Conservation (phyloP, 2,113 vertebrate species). For the Meleagris gallopavo region DNA sequence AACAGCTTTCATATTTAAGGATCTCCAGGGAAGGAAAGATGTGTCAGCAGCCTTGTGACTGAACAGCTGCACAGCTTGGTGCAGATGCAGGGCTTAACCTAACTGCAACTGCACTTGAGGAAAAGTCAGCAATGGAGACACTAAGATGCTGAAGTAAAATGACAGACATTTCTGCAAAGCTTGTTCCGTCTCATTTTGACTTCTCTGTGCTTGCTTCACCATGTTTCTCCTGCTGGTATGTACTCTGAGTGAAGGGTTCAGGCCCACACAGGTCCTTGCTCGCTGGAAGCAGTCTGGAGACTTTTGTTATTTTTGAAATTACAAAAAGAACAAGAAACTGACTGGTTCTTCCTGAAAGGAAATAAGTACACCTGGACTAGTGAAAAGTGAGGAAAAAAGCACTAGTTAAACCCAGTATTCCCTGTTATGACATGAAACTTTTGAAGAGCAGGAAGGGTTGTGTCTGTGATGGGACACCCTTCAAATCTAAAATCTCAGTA, state of each 20-base stretch:
- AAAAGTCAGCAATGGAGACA: background rate
- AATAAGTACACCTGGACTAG: background rate
- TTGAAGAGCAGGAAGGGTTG: fast-evolving
- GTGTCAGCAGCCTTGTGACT: background rate
- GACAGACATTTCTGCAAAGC: fast-evolving
- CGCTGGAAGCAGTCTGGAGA: fast-evolving
- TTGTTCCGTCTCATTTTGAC: background rate
- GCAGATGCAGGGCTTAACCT: background rate
- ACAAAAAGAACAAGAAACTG: background rate
- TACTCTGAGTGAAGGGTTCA: background rate
- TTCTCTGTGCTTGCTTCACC: background rate
- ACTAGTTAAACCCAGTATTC: background rate
- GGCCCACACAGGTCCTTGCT: background rate
- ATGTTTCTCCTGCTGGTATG: fast-evolving
- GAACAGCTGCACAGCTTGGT: background rate
- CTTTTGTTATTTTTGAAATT: background rate
- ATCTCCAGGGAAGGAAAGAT: background rate
- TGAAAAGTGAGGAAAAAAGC: background rate
- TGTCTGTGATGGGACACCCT: background rate
- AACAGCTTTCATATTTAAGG: background rate
- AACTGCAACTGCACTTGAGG: background rate
- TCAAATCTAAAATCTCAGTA: background rate
- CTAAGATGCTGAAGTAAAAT: background rate
- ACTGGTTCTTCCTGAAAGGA: background rate
- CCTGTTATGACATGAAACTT: background rate